Evolutionary conservation across 2,888 invertebrate genomes (phyloP), one percentile per base, ranked within the genome.

Genomic region (Aradus depressus): DNA sequence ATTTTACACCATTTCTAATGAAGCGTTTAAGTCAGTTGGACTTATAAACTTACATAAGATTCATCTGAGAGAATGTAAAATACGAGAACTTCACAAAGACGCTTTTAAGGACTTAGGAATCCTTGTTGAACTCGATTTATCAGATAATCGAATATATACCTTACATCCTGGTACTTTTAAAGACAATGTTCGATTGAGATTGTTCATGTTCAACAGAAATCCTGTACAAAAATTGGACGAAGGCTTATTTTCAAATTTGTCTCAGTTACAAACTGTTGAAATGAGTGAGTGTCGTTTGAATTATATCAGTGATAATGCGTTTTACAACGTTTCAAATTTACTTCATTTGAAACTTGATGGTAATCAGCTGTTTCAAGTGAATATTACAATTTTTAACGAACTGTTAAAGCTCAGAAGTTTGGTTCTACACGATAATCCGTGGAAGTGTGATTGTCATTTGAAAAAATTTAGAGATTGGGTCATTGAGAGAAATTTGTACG

Each of bases 361-460:
- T 32, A 92, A 92, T 65, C 78, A 77, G 62, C 69, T 92, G 49
- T 79, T 79, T 47, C 56, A 57, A 42, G 56, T 63, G 49, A 64
- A 66, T 22, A 71, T 76, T 41, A 77, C 80, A 53, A 76, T 80
- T 4, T 75, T 87, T 52, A 72, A 74, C 50, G 73, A 75, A 26
- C 68, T 89, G 47, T 72, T 75, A 2, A 80, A 78, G 56, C 67
- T 91, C 47, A 76, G 77, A 22, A 83, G 82, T 61, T 70, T 92
- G 37, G 81, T 81, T 49, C 72, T 91, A 1, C 78, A 80, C 57
- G 79, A 81, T 55, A 92, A 92, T 65, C 84, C 84, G 0, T 92
- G 91, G 91, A 76, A 81, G 54, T 92, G 92, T 64, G 87, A 91
- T 64, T 92, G 92, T 63, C 78, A 81, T 56, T 70, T 92, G 48